These are phyloP conservation scores for Catamblyrhynchus diadema DNA, from an alignment of 2,797 vertebrate genomes.

Conservation along the genomic window DNA sequence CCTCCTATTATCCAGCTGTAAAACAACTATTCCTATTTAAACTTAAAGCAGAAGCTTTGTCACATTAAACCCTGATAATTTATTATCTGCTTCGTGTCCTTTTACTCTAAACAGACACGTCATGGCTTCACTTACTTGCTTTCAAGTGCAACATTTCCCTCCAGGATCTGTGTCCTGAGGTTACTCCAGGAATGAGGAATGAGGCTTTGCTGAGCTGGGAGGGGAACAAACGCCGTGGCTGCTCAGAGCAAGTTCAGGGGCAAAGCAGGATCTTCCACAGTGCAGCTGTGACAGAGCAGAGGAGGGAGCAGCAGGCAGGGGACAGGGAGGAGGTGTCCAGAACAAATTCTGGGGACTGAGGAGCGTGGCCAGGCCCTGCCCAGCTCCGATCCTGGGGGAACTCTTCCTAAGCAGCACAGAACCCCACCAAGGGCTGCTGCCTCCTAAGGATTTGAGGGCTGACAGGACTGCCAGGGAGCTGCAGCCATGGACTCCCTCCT, in stretches of 20 bases:
- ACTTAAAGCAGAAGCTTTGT: not conserved
- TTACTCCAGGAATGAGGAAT: not conserved
- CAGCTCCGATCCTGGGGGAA: not conserved
- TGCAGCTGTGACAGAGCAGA: not conserved
- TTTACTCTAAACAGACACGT: not conserved
- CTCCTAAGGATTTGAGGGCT: not conserved
- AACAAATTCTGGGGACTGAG: not conserved
- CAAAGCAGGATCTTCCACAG: not conserved
- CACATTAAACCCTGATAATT: not conserved
- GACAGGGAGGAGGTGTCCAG: not conserved
- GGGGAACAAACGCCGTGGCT: not conserved
- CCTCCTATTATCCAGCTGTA: not conserved
- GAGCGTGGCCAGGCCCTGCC: not conserved
- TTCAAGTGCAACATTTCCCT: not conserved
- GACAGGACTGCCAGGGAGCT: not conserved
- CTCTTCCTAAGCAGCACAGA: not conserved
- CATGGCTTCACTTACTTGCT: not conserved
- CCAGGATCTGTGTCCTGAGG: not conserved
- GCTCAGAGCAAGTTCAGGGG: not conserved
- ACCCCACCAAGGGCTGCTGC: not conserved
- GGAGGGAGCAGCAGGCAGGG: not conserved
- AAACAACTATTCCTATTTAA: not conserved
- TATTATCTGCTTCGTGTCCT: not conserved
- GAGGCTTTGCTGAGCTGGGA: not conserved
- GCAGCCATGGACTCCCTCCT: conserved; percentile 1